phyloP scores from a whole-genome alignment of 2,797 vertebrate species.

The Acomys russatus region DNA sequence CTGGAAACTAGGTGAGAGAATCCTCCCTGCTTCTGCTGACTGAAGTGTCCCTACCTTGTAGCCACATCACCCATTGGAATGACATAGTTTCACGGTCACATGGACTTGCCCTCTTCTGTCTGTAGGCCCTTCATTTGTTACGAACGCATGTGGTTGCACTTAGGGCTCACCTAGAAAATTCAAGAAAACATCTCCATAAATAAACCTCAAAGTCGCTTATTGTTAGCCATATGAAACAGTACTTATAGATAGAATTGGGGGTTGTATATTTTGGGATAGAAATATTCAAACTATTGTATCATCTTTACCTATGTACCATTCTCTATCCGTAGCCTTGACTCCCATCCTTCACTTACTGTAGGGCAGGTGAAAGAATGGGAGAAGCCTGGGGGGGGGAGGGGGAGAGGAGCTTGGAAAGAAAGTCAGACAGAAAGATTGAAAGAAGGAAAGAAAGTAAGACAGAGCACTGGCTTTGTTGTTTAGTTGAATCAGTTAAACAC shows the following conservation, averaged over 20 bases:
- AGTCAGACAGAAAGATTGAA: neutral
- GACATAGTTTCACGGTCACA: neutral
- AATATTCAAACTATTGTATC: neutral
- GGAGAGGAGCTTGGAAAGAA: too few species aligned
- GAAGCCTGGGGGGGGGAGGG: neutral
- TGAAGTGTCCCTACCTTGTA: conserved; percentile 52
- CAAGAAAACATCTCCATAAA: neutral
- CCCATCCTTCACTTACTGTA: neutral
- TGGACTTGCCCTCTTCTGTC: conserved; percentile 14
- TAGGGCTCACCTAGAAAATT: neutral
- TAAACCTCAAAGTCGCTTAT: neutral
- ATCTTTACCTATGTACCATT: neutral
- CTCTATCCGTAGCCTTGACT: neutral
- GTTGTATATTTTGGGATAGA: neutral
- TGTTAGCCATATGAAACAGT: neutral
- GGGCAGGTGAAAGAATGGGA: conserved; percentile 3
- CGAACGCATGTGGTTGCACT: neutral
- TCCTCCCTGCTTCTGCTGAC: neutral
- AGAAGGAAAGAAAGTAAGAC: neutral
- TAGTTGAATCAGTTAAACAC: neutral
- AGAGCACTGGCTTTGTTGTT: conserved; percentile 31
- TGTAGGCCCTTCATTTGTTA: neutral
- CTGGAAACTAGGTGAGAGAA: neutral
- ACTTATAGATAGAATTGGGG: neutral
- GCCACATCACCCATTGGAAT: neutral